phyloP scores from a whole-genome alignment of 2,797 vertebrate genomes.

The Myotis planiceps region DNA sequence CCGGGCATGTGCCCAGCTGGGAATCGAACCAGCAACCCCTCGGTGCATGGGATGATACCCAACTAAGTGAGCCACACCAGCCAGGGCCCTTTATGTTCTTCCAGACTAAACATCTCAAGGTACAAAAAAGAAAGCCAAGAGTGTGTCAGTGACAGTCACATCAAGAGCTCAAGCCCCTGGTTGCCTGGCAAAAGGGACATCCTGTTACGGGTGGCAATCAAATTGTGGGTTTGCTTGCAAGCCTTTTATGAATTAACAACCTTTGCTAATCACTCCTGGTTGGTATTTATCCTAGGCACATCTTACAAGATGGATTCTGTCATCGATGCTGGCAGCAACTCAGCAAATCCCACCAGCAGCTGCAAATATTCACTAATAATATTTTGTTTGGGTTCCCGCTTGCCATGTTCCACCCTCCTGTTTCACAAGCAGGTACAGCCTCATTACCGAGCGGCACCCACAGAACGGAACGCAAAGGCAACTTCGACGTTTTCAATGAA shows the following conservation, averaged over 20 bases:
- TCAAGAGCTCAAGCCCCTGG: constrained; percentile 17
- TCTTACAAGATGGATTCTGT: constrained; percentile 79
- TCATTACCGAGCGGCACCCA: background rate
- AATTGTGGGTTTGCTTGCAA: constrained; percentile 60
- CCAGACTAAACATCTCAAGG: constrained; percentile 18
- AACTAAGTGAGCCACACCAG: background rate
- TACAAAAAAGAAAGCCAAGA: constrained; percentile 32
- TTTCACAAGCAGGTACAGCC: constrained; percentile 83
- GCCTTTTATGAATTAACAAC: constrained; percentile 77
- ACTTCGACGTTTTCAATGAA: constrained; percentile 70
- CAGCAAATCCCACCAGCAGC: constrained; percentile 91
- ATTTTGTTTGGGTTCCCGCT: constrained; percentile 90
- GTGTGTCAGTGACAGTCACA: background rate
- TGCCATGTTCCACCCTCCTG: constrained; percentile 84
- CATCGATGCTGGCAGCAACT: constrained; percentile 86
- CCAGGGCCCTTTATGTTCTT: background rate
- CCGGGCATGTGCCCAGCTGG: background rate
- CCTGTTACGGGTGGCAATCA: constrained; percentile 63
- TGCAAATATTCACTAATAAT: constrained; percentile 92
- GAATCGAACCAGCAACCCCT: background rate
- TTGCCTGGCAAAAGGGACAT: constrained; percentile 40
- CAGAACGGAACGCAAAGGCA: constrained; percentile 50
- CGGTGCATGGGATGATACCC: background rate
- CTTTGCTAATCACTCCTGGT: constrained; percentile 74
- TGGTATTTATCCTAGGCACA: constrained; percentile 77